These are phyloP conservation scores for Psittacus erithacus DNA, from an alignment of 2,113 vertebrate genomes.

Conservation along the genomic window DNA sequence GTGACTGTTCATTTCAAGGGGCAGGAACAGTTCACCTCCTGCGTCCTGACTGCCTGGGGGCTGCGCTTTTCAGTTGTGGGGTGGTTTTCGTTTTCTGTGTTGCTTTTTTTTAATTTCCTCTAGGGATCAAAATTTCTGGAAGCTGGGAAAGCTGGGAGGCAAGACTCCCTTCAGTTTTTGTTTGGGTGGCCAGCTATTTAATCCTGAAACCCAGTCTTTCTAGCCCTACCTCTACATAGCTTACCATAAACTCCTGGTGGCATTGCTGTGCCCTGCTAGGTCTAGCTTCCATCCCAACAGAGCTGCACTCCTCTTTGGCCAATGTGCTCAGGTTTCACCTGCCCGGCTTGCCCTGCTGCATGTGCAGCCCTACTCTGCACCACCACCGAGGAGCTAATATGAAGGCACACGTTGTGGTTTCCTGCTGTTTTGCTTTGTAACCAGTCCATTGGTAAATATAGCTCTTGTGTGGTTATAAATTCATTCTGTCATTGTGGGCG, in stretches of 20 bases:
- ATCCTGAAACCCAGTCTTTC: not conserved
- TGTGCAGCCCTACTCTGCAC: not conserved
- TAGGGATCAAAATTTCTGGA: not conserved
- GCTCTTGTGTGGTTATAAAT: conserved; percentile 45
- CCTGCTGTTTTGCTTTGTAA: conserved; percentile 63
- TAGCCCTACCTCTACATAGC: not conserved
- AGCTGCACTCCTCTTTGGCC: not conserved
- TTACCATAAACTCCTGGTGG: not conserved
- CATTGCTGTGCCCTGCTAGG: not conserved
- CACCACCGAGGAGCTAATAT: not conserved
- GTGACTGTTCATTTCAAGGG: not conserved
- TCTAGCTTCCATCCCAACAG: not conserved
- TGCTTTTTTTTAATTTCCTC: not conserved
- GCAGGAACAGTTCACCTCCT: not conserved
- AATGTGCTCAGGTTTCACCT: not conserved
- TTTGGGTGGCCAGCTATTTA: not conserved
- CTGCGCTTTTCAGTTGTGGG: not conserved
- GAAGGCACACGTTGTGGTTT: conserved; percentile 45
- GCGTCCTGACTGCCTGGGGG: not conserved
- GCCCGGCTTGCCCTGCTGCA: not conserved
- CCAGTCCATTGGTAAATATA: conserved; percentile 48
- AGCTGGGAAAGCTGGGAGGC: not conserved
- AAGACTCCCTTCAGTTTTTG: not conserved
- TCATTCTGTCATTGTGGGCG: conserved; percentile 24
- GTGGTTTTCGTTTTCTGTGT: not conserved